Percentiles rank a stretch among this genome's conserved stretches.
Evolutionary conservation across 1,140 invertebrate species (phyloP).

Genomic region (Megalonaias nervosa): DNA sequence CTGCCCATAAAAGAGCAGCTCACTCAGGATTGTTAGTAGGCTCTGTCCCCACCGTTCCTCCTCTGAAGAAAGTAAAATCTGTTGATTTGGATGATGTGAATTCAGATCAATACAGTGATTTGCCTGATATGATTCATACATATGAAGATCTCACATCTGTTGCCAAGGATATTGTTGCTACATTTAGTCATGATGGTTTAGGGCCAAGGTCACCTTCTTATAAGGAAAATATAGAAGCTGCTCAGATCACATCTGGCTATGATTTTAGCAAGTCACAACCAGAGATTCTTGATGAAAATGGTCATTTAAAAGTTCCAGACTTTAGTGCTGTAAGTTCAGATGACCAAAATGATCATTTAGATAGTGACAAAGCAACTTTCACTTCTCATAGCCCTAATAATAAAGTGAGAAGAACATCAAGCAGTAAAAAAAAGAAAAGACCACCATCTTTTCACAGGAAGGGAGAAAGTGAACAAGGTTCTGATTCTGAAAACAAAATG

Average conservation of each 20-base stretch:
- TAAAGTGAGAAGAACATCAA: slow-evolving; percentile 36
- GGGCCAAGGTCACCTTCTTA: not conserved
- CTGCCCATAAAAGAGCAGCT: not conserved
- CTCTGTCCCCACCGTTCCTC: slow-evolving; percentile 27
- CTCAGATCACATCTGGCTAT: no score
- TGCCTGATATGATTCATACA: slow-evolving; percentile 24
- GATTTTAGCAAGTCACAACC: no score
- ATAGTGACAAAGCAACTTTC: slow-evolving; percentile 12
- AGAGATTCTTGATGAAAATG: no score
- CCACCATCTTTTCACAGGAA: no score
- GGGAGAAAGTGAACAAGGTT: no score
- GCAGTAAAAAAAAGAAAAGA: slow-evolving; percentile 21
- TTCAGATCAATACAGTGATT: slow-evolving; percentile 1
- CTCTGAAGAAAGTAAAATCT: slow-evolving; percentile 1
- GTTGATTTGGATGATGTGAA: not conserved
- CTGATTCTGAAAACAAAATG: no score
- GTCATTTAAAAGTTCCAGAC: no score
- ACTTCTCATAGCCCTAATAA: slow-evolving; percentile 4
- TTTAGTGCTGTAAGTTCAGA: slow-evolving; percentile 20
- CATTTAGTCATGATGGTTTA: slow-evolving; percentile 17
- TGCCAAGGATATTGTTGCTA: slow-evolving; percentile 24
- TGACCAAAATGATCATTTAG: slow-evolving; percentile 27
- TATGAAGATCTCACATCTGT: slow-evolving; percentile 25
- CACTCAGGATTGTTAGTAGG: not conserved
- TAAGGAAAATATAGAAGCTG: not conserved